Percentiles rank a stretch among this genome's conserved stretches.
These are phyloP conservation scores for Callipepla californica DNA, from an alignment of 2,113 vertebrate genomes.

Conservation along the genomic window DNA sequence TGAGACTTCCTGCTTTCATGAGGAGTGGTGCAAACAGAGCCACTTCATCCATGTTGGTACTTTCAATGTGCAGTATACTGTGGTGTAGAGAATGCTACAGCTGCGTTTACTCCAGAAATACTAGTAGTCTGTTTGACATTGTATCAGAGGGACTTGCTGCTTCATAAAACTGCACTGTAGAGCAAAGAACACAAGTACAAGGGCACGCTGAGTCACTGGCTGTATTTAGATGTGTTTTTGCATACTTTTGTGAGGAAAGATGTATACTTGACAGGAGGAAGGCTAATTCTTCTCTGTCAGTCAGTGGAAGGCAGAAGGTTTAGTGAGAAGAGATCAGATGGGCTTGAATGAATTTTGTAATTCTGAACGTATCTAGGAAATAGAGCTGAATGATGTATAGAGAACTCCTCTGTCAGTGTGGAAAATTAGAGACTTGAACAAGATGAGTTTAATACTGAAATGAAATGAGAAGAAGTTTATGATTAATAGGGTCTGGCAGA, in stretches of 20 bases:
- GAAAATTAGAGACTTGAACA: conserved; percentile 75
- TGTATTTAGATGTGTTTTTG: conserved; percentile 51
- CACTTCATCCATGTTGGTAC: not conserved
- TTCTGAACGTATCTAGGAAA: conserved; percentile 61
- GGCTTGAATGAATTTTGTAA: conserved; percentile 63
- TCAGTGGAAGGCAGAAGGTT: conserved; percentile 52
- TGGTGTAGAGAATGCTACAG: not conserved
- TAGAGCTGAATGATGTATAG: conserved; percentile 70
- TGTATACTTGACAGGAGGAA: conserved; percentile 26
- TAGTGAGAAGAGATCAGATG: conserved; percentile 43
- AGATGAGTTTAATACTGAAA: conserved; percentile 64
- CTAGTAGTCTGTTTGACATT: conserved; percentile 5
- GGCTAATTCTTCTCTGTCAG: conserved; percentile 59
- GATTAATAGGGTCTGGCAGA: conserved; percentile 59
- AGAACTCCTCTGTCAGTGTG: conserved; percentile 55
- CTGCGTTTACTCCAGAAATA: conserved; percentile 17
- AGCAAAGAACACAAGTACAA: conserved; percentile 18
- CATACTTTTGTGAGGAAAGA: conserved; percentile 13
- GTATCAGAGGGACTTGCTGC: not conserved
- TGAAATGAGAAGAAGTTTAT: conserved; percentile 54
- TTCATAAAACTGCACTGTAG: conserved; percentile 20
- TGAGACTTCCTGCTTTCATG: not conserved
- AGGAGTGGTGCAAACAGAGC: not conserved
- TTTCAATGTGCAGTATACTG: not conserved
- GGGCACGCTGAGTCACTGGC: conserved; percentile 38